Conservation (phyloP, 2,797 vertebrate genomes). For the Pseudomugil gertrudae region DNA sequence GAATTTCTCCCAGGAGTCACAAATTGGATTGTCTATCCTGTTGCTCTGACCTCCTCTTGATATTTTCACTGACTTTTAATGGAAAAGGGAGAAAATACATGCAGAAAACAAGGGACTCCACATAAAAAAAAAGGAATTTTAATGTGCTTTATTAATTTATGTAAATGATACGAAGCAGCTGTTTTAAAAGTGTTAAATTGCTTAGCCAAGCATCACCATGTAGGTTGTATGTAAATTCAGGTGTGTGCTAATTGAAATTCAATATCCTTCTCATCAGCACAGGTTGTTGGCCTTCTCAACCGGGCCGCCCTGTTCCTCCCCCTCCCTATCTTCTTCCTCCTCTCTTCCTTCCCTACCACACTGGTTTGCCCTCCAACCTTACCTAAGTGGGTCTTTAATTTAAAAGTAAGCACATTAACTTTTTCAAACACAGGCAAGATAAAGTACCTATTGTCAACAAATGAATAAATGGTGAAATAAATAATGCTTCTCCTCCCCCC, state of each 20-base stretch:
- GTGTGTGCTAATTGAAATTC: slow-evolving; percentile 81
- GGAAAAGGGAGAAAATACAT: slow-evolving; percentile 32
- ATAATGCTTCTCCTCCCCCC: slow-evolving; percentile 41
- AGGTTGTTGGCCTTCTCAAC: slow-evolving; percentile 68
- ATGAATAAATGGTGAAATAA: slow-evolving; percentile 74
- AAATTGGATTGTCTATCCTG: slow-evolving; percentile 71
- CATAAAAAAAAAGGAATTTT: slow-evolving; percentile 54
- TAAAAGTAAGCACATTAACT: slow-evolving; percentile 80
- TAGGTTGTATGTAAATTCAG: slow-evolving; percentile 81
- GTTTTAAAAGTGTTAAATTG: slow-evolving; percentile 81
- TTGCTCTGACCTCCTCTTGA: slow-evolving; percentile 62
- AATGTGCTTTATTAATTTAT: slow-evolving; percentile 80
- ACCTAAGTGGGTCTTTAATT: slow-evolving; percentile 82
- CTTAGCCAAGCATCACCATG: slow-evolving; percentile 76
- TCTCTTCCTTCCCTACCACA: slow-evolving; percentile 46
- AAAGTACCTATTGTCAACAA: slow-evolving; percentile 73
- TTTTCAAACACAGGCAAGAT: slow-evolving; percentile 72
- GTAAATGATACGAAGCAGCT: slow-evolving; percentile 77
- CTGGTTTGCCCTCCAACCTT: slow-evolving; percentile 72
- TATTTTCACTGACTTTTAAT: slow-evolving; percentile 55
- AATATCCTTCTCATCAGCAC: slow-evolving; percentile 77
- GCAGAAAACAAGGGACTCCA: slow-evolving; percentile 18
- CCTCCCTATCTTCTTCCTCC: slow-evolving; percentile 28
- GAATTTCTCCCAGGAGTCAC: slow-evolving; percentile 70
- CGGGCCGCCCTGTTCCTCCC: slow-evolving; percentile 27